Evolutionary conservation across 2,888 invertebrate genomes (phyloP), one percentile per base, ranked within the genome.

Genomic region (Hirtodrosophila alboralis): DNA sequence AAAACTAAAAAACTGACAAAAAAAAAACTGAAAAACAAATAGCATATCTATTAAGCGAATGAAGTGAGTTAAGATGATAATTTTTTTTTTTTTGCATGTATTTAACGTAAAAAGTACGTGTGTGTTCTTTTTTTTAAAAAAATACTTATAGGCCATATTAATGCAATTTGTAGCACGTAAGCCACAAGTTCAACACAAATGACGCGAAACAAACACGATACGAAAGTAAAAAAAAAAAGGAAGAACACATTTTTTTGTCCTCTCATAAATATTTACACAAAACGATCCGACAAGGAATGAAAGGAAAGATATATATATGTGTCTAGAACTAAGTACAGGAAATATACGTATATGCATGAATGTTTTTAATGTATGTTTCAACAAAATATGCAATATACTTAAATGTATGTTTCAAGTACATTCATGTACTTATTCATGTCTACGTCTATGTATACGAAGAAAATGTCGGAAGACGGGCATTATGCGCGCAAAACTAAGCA

Each of bases 131-230:
- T n/a, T n/a, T n/a, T n/a, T n/a, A 31, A 30, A 52, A 26, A 43
- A 41, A 77, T 52, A 69, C 66, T 65, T 75, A 75, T 84, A 86
- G 84, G 81, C 81, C 81, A 83, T 83, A 83, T 86, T 86, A 73
- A 77, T 80, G 78, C 84, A 76, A 79, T 85, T 79, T 59, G 49
- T 79, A 76, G 67, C 51, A 65, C 33, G 26, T 81, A 85, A 81
- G 80, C 44, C 41, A 44, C 57, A 61, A 69, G 48, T 48, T 56
- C 38, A 45, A 49, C 49, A 59, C 44, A 52, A 27, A 45, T 10
- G 9, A 31, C 16, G 6, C 28, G 28, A 6, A 16, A 14, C 2
- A 28, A 10, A 41, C 18, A 53, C 21, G 33, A 72, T 14, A 52
- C 21, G 16, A 41, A 27, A 51, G 18, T 21, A 12, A 56, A 3